Percentiles rank a stretch among this genome's conserved stretches.
Evolutionary conservation across 2,888 invertebrate genomes (phyloP).

Genomic region (Nephrotoma appendiculata): DNA sequence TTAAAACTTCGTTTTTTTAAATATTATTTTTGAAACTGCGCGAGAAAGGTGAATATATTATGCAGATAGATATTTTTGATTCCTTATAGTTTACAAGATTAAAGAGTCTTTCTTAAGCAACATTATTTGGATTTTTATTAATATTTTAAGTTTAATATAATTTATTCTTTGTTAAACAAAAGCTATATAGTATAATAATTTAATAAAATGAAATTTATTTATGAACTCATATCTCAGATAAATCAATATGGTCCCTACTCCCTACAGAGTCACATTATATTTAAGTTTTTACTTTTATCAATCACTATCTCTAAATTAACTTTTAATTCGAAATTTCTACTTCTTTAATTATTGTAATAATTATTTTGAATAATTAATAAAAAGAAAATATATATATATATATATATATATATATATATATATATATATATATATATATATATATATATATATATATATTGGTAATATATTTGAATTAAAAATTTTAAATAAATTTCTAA

Average conservation of each 20-base stretch:
- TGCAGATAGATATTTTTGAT: neutral
- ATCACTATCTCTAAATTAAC: neutral
- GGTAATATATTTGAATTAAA: neutral
- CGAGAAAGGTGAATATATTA: neutral
- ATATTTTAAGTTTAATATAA: neutral
- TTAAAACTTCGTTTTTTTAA: neutral
- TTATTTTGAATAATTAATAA: neutral
- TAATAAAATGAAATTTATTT: neutral
- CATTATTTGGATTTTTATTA: neutral
- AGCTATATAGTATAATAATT: neutral
- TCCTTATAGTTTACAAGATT: neutral
- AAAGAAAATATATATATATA: neutral
- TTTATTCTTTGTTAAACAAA: neutral
- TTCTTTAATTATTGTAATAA: neutral
- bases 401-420: neutral
- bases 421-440: no score
- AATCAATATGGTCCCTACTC: neutral
- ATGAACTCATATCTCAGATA: neutral
- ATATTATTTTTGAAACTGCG: neutral
- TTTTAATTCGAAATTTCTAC: neutral
- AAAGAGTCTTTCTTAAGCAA: neutral
- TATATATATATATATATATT: no score
- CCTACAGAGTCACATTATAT: neutral
- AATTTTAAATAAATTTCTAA: neutral
- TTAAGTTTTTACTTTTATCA: neutral